These are phyloP conservation scores for Phalacrocorax pelagicus DNA, from an alignment of 2,113 vertebrate genomes.

Conservation along the genomic window DNA sequence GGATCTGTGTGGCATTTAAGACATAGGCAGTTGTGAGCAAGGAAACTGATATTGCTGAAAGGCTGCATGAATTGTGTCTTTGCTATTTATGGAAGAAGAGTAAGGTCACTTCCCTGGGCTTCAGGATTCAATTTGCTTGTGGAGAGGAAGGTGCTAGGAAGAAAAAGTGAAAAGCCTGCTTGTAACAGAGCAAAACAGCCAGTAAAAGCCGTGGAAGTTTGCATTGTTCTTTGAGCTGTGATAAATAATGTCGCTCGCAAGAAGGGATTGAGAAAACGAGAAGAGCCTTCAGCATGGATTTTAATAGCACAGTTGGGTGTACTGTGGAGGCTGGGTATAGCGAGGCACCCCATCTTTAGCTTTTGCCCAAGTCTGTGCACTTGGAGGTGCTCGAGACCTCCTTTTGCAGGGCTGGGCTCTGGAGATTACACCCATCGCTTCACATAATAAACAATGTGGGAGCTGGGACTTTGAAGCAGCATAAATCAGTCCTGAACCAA, in stretches of 20 bases:
- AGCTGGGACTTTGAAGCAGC: not conserved
- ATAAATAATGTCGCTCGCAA: not conserved
- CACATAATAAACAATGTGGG: not conserved
- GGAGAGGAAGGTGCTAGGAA: not conserved
- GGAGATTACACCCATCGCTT: accelerated
- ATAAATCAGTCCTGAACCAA: not conserved
- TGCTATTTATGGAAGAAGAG: not conserved
- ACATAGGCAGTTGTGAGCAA: not conserved
- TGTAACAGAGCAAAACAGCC: not conserved
- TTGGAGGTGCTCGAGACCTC: not conserved
- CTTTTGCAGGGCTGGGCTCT: not conserved
- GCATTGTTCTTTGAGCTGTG: not conserved
- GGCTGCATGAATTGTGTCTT: not conserved
- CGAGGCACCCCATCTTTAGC: not conserved
- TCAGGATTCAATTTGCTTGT: not conserved
- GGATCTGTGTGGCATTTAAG: not conserved
- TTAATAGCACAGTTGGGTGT: not conserved
- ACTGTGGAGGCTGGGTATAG: not conserved
- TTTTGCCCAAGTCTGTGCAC: not conserved
- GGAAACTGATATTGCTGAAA: not conserved
- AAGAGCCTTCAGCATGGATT: not conserved
- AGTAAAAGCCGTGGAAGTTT: not conserved
- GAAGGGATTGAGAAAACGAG: not conserved
- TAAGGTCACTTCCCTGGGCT: not conserved
- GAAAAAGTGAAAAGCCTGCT: not conserved